Evolutionary conservation across 2,888 invertebrate species (phyloP).

Genomic region (Herminia tarsipennalis): DNA sequence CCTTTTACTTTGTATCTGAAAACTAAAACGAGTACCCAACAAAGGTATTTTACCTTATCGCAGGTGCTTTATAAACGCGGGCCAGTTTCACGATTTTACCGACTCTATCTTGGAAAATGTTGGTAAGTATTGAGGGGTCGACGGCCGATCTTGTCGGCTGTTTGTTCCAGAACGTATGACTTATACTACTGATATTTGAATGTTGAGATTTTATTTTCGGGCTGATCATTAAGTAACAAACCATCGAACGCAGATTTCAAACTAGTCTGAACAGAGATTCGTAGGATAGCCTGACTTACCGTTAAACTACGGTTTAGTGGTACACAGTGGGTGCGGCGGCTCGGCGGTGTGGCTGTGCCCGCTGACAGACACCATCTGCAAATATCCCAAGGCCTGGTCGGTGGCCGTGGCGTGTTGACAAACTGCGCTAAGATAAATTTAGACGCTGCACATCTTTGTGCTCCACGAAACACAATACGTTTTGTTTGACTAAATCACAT

Average conservation of each 20-base stretch:
- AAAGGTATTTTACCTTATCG: not conserved
- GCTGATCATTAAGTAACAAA: too few species aligned
- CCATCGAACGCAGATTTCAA: too few species aligned
- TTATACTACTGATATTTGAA: not conserved
- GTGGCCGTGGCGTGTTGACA: conserved; percentile 30
- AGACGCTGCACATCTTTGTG: conserved; percentile 34
- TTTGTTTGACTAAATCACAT: not conserved
- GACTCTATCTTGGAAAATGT: not conserved
- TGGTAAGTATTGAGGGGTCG: not conserved
- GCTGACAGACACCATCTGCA: conserved; percentile 17
- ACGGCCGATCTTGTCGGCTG: not conserved
- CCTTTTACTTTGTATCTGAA: not conserved
- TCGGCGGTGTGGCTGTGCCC: not conserved
- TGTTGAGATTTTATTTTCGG: not conserved
- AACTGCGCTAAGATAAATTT: conserved; percentile 24
- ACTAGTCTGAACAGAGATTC: too few species aligned
- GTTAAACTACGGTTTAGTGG: too few species aligned
- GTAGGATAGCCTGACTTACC: too few species aligned
- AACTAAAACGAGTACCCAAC: not conserved
- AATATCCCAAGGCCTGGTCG: conserved; percentile 45
- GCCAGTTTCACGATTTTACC: not conserved
- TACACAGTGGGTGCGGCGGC: too few species aligned
- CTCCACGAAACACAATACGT: conserved; percentile 6
- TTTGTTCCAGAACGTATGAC: not conserved
- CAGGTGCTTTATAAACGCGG: not conserved